Percentiles rank a stretch among this genome's conserved stretches.
Conservation (phyloP, 2,113 vertebrate species). For the Mastomys coucha region DNA sequence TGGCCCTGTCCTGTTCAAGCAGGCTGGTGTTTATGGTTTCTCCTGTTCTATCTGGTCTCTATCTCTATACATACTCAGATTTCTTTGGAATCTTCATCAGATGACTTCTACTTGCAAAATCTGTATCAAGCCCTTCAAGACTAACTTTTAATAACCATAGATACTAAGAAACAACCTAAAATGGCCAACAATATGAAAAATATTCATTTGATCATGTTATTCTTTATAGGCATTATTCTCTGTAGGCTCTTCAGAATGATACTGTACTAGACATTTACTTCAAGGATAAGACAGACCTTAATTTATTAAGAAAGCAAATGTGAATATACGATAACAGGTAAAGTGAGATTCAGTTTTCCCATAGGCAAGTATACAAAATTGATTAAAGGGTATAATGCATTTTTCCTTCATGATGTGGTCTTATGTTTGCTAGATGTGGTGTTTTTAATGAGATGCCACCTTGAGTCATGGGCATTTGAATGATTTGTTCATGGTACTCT, state of each 20-base stretch:
- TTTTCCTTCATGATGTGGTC: not conserved
- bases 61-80: not conserved
- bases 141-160: not conserved
- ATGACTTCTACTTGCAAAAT: not conserved
- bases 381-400: too few species aligned
- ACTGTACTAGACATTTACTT: not conserved
- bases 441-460: not conserved
- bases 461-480: not conserved
- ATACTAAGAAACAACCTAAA: not conserved
- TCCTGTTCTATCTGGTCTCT: not conserved
- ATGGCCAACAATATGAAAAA: not conserved
- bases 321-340: too few species aligned
- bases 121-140: not conserved
- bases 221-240: too few species aligned
- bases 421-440: not conserved
- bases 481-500: not conserved
- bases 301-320: not conserved
- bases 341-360: too few species aligned
- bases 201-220: not conserved
- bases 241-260: not conserved
- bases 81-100: not conserved
- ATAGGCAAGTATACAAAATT: too few species aligned
- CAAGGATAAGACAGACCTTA: not conserved
- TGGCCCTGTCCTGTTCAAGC: not conserved
- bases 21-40: not conserved